Base-by-base conservation (phyloP, 1,140 invertebrate species). In the Odontomachus brunneus region DNA sequence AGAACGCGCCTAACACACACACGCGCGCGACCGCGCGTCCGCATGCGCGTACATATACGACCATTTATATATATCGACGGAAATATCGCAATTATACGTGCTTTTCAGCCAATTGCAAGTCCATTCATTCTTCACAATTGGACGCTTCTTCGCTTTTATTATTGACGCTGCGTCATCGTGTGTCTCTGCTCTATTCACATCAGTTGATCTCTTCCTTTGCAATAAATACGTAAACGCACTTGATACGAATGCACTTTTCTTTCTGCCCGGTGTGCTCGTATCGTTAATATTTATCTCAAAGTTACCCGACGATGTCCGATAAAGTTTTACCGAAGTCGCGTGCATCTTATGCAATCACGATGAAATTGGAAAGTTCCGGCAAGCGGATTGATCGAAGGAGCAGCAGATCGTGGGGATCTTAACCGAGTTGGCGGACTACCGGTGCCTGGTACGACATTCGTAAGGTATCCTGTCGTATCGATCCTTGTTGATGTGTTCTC, bases 291-390 rank as follows among this genome's bases (percentile, higher is more conserved):
- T 74, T 74, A 74, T 74, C 22, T 44, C 17, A n/a, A 74, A 74
- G 72, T 74, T 74, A 60, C 33, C 72, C 12, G 72, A 29, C 57
- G 72, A 60, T 74, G 38, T 74, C 72, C 60, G 57, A 74, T 24
- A 14, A 62, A 74, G 72, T 74, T 60, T 60, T 74, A 48, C 22
- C 72, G 15, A 74, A 74, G 72, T 74, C 55, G 44, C 72, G 72
- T 74, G 72, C 72, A 74, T 62, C 72, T 74, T 74, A 74, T 69
- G 83, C 55, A 86, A 86, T 86, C 85, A 82, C 60, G 49, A 66
- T 12, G 49, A 80, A 76, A 85, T 85, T 55, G 78, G 48, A 55
- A 86, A 86, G 53, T 84, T 73, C 5, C n/a, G 65, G 19, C 14
- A 48, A 33, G 57, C 5, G 24, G 24, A 59, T 24, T 57, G 66